Evolutionary conservation across 2,888 invertebrate genomes (phyloP), one percentile per base, ranked within the genome.

Genomic region (Scotopteryx bipunctaria): DNA sequence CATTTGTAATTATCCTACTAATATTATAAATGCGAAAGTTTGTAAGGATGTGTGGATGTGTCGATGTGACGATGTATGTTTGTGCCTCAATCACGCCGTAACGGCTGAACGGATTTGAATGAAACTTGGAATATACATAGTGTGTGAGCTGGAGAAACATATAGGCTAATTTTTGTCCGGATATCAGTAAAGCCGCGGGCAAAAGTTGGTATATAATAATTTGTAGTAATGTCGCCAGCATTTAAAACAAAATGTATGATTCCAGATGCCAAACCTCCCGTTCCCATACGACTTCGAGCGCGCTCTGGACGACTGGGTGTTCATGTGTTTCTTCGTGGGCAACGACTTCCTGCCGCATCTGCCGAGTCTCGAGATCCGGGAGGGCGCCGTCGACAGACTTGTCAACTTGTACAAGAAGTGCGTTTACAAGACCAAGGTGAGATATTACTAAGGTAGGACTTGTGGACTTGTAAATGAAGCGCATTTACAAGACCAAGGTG

Each of bases 261-360:
- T 17, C 9, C 83, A 64, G 70, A 99, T 99, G 97, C 95, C 95
- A 0, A 96, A 96, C 81, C 91, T 99, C 27, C 98, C 99, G 2
- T 99, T 99, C 82, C 91, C 93, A 40, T 99, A 97, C 81, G 97
- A 98, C 76, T 97, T 99, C 80, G 99, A 99, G 71, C 90, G 99
- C 47, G 98, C 95, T 0, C 81, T 99, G 9, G 99, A 99, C 76
- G 99, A 99, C 86, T 99, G 99, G 99, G 99, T 81, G 63, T 87
- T 88, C 73, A 98, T 99, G 98, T 99, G 99, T 78, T 99, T 99
- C 91, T 99, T 99, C 85, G 99, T 99, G 42, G 99, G 99, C 37
- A 99, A 99, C 77, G 99, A 99, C 87, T 99, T 99, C 79, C 83
- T 99, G 67, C 99, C 99, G 0, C 99, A 99, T 91, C 91, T 99